Base-by-base conservation (phyloP, 1,140 invertebrate genomes). In the Drosophila saltans region DNA sequence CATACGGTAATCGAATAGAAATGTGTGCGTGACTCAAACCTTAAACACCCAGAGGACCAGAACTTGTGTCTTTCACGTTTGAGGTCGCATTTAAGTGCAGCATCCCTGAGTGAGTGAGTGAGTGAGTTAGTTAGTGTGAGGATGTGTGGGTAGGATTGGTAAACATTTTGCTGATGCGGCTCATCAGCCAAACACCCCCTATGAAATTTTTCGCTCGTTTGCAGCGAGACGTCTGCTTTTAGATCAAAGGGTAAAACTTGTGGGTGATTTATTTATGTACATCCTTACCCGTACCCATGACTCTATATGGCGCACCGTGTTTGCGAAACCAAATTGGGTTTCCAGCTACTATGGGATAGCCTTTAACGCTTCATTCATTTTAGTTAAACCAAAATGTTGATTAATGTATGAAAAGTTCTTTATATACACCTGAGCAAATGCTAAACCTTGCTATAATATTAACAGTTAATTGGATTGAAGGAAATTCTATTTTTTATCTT, bases 161-260 rank as follows among this genome's bases (percentile, higher is more conserved):
- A 16, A 52, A 52, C 45, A 52, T 52, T 52, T 52, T 55, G 64
- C 64, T 67, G 73, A 43, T 48, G 28, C 61, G 64, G 64, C 64
- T 72, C 72, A 75, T 78, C 72, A 78, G 52, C 55, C 67, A 71
- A 43, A 48, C 74, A 52, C 41, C 36, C 59, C 66, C 66, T 75
- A 41, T 60, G 68, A 63, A 75, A 72, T 75, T 68, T 75, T 63
- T 64, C 33, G 62, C 33, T 52, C 30, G 56, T 67, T 75, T 66
- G 41, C 26, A 59, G 26, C 41, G 61, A 73, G 75, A 77, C 75
- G 67, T 69, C 75, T 75, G 72, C 64, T 78, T 78, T 75, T 78
- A 78, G 76, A 78, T 78, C 76, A 78, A 78, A 78, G 76, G 76
- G 67, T 78, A 73, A 78, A 52, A 75, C 59, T 72, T 71, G 76